phyloP scores from a whole-genome alignment of 2,888 invertebrate genomes.

The Limnephilus lunatus region DNA sequence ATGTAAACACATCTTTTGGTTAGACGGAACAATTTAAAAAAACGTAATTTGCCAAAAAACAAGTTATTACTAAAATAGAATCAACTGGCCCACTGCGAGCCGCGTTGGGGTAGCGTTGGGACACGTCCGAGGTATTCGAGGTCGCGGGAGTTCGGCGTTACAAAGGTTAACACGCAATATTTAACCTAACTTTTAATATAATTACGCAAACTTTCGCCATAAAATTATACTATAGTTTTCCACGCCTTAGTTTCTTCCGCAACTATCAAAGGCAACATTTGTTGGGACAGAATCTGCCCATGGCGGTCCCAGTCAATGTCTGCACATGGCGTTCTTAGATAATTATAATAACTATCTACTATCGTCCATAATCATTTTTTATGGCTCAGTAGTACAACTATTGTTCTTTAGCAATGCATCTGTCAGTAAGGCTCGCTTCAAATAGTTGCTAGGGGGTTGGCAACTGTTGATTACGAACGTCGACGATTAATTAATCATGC shows the following conservation, averaged over 20 bases:
- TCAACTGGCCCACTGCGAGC: too few species aligned
- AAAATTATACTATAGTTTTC: not conserved
- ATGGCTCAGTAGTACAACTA: not conserved
- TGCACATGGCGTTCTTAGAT: constrained; percentile 18
- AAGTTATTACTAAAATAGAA: too few species aligned
- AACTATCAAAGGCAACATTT: not conserved
- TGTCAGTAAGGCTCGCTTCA: constrained; percentile 12
- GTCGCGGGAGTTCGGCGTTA: too few species aligned
- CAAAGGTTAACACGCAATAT: not conserved
- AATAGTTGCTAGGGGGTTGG: not conserved
- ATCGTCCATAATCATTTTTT: not conserved
- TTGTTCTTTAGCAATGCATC: constrained; percentile 27
- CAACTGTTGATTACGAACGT: not conserved
- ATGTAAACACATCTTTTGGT: too few species aligned
- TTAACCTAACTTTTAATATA: not conserved
- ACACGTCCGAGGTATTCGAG: too few species aligned
- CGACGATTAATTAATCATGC: not conserved
- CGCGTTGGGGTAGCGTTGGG: too few species aligned
- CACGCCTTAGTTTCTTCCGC: not conserved
- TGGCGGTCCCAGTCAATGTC: not conserved
- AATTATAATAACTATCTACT: not conserved
- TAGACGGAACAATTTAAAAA: too few species aligned
- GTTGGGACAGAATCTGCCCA: not conserved
- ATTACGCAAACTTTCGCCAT: not conserved
- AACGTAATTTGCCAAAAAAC: too few species aligned